Evolutionary conservation across 2,797 vertebrate genomes (phyloP), one percentile per base, ranked within the genome.

Genomic region (Delichon dasypus): DNA sequence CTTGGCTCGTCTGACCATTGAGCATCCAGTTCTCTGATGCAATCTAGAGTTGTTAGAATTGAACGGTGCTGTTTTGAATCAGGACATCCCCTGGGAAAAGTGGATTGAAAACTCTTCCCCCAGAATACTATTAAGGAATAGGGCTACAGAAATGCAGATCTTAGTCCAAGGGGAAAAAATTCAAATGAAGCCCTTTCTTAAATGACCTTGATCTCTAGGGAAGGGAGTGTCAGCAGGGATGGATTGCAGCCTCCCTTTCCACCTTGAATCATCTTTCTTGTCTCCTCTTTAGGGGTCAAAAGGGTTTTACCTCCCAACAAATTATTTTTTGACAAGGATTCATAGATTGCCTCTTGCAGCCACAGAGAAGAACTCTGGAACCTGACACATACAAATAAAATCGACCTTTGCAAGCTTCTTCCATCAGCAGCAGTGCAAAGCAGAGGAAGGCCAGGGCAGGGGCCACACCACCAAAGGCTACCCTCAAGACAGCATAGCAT

Each of bases 381-480:
- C 42, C 26, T 51, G 79, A 51, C 21, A 71, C 12, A 19, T 5
- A 44, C 20, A 7, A 42, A 20, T 48, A 23, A 78, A 57, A 40
- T 5, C 3, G 23, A 23, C 25, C 16, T 74, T 36, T 57, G 40
- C 61, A 32, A 19, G 3, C 7, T 30, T 17, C 30, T 66, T 27
- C 30, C 29, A 19, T 3, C 55, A 75, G 66, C 3, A 82, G 73
- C 4, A 9, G 26, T 1, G 25, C 16, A 6, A 29, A 74, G 42
- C 1, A 65, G 50, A 2, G 2, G 60, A 29, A 86, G 40, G 53
- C 25, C 0, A 0, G 21, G 48, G 50, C 58, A 40, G 13, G 14
- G 3, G 3, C 32, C 61, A 65, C 34, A 17, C 7, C 27, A 79
- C 11, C 16, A n/a, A n/a, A 53, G 20, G 34, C 2, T 62, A 58